Base-by-base conservation (phyloP, 2,888 invertebrate species). In the Nebria brevicollis region DNA sequence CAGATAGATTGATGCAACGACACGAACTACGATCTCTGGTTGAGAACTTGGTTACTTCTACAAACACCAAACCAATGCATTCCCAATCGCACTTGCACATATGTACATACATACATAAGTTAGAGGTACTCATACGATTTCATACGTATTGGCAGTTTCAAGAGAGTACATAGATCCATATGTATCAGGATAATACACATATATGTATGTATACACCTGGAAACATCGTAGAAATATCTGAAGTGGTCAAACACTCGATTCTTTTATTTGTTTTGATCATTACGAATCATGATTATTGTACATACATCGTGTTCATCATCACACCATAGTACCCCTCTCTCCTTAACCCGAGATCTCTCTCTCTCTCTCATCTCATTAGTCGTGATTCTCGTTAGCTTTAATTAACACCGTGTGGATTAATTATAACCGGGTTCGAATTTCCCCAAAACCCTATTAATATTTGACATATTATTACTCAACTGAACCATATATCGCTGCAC, bases 351-450 rank as follows among this genome's bases (percentile, higher is more conserved):
- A 20, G 20, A 20, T 7, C 54, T 13, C 7, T 1, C 54, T 54
- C 13, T 54, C 11, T 6, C 54, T 54, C 54, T 54, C 54, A 54
- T 54, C 54, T 54, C 54, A 54, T 54, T 54, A 54, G 54, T 54
- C 54, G 54, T 54, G 54, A 54, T 54, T 54, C 54, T 54, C 54
- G 54, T 54, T 54, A 54, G 54, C 54, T 54, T 54, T 54, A 54
- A 54, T 54, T 54, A 54, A 54, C 7, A 54, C 54, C 54, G 54
- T 54, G 54, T 13, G 54, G 54, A 54, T 54, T 54, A 54, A 54
- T 54, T 54, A 54, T 54, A 7, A 3, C 54, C 54, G 54, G 54
- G 54, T 54, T 54, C 54, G 54, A 54, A 54, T 54, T 54, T 54
- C 54, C 54, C 54, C 54, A 13, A 54, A 54, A 54, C 54, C 54